Evolutionary conservation across 2,113 vertebrate species (phyloP).

Genomic region (Ascaphus truei): DNA sequence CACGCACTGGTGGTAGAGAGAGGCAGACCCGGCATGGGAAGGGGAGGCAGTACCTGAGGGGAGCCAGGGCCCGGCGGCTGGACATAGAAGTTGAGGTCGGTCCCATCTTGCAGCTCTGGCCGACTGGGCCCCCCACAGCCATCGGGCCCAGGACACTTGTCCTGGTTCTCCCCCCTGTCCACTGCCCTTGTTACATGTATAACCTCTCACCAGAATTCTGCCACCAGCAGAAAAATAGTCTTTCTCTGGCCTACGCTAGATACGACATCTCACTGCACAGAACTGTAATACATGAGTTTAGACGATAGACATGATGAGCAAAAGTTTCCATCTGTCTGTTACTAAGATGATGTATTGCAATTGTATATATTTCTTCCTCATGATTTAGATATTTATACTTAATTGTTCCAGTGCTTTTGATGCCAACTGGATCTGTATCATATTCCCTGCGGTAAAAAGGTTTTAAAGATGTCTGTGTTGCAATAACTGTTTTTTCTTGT

Average conservation of each 20-base stretch:
- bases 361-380: neutral
- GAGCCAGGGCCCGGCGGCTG: no score
- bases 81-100: no score
- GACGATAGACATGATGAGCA: constrained; percentile 10
- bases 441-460: neutral
- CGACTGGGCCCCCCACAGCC: no score
- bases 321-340: constrained; percentile 7
- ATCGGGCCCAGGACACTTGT: no score
- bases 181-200: neutral
- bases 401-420: neutral
- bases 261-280: neutral
- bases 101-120: no score
- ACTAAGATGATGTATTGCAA: neutral
- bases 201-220: constrained; percentile 11
- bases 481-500: neutral
- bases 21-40: no score
- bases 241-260: neutral
- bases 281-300: neutral
- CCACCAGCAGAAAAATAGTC: neutral
- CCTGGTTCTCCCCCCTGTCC: no score
- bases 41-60: no score
- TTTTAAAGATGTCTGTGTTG: neutral
- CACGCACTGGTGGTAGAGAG: no score
- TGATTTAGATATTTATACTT: neutral
- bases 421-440: neutral